Evolutionary conservation across 1,140 invertebrate species (phyloP), one percentile per base, ranked within the genome.

Genomic region (Ceratina australensis): DNA sequence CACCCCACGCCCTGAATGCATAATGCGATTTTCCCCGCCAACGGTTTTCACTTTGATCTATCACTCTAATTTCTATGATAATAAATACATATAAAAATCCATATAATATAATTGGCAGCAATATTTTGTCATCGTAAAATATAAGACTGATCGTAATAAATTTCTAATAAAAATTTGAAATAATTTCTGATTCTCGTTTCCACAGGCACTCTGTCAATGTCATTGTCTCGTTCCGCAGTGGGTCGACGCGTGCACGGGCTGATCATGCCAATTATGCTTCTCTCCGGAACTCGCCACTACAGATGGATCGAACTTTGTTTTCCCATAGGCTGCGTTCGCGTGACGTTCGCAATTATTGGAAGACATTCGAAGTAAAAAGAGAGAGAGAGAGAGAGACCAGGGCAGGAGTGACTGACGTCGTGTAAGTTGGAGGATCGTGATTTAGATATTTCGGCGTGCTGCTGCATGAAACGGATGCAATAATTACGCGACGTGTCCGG

Each of bases 281-380:
- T 12, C 28, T 47, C 15, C 15, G 7, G 66, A 69, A 42, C 26
- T 28, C 26, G 24, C 61, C 20, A 50, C 47, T 47, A 20, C 7
- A 2, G 22, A 12, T 2, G 18, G 59, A 63, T 52, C 26, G 59
- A 49, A 71, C 72, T 26, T 65, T 52, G 56, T 74, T 74, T 74
- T 67, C 63, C 63, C 64, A 15, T 47, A 7, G 63, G 61, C 22
- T n/a, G 57, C 47, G 47, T 33, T 61, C 73, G 73, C 73, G 54
- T 69, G 65, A 76, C 73, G 65, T 56, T 22, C 7, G 56, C 73
- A 76, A 76, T 76, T 76, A 76, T 76, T 66, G 73, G 26, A 65
- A 52, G 54, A 50, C 42, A 42, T 10, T 42, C 33, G 33, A n/a
- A n/a, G n/a, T n/a, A n/a, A n/a, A n/a, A n/a, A n/a, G n/a, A n/a